These are phyloP conservation scores for Latheticus oryzae DNA, from an alignment of 2,888 invertebrate genomes.

Conservation along the genomic window DNA sequence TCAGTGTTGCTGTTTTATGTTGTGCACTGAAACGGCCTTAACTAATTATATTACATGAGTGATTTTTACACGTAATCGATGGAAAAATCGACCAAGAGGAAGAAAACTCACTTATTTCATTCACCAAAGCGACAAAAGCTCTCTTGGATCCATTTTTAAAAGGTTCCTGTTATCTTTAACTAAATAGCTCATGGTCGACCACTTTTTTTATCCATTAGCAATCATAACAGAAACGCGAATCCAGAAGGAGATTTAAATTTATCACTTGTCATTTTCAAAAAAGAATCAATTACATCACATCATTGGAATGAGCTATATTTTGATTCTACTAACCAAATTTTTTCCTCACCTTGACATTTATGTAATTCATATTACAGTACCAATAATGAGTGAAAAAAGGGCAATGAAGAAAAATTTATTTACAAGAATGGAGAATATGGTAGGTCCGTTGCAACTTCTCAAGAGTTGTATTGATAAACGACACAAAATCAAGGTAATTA, in stretches of 20 bases:
- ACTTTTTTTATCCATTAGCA: conserved; percentile 17
- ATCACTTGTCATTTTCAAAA: no score
- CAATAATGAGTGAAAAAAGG: conserved; percentile 55
- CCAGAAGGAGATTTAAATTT: conserved; percentile 9
- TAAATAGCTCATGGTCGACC: conserved; percentile 32
- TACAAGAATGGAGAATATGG: conserved; percentile 67
- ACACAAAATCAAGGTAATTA: conserved; percentile 73
- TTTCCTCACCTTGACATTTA: no score
- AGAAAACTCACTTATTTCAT: no score
- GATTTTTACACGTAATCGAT: neutral
- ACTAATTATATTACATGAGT: conserved; percentile 28
- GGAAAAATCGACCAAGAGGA: neutral
- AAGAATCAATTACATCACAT: no score
- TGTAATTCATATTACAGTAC: conserved; percentile 57
- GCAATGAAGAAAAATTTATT: conserved; percentile 64
- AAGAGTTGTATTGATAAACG: conserved; percentile 72
- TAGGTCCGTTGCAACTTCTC: conserved; percentile 75
- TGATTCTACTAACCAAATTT: no score
- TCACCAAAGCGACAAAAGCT: no score
- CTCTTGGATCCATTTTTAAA: no score
- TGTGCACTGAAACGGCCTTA: conserved; percentile 31
- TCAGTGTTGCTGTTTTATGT: conserved; percentile 50
- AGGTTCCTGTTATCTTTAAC: no score
- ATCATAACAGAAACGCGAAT: conserved; percentile 1
- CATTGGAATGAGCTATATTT: no score